Conservation (phyloP, 2,888 invertebrate species). For the Alitta virens region DNA sequence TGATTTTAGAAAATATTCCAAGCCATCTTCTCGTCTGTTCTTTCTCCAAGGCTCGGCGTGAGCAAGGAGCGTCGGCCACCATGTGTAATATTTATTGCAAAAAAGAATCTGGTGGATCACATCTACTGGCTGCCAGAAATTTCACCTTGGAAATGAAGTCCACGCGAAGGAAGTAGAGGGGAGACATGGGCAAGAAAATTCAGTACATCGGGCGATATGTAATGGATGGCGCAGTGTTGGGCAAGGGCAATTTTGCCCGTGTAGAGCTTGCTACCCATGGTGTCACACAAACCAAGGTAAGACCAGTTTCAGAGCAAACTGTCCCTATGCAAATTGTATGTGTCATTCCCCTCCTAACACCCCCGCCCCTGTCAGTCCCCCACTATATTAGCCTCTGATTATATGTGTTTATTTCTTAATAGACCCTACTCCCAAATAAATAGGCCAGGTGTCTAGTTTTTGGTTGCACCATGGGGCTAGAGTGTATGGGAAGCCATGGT, state of each 20-base stretch:
- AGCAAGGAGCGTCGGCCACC: constrained; percentile 4
- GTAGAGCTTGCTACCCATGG: constrained; percentile 74
- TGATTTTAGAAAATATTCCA: no score
- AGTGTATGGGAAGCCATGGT: no score
- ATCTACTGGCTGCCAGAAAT: constrained; percentile 17
- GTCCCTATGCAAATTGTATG: no score
- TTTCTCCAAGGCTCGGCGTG: constrained; percentile 8
- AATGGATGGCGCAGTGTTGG: constrained; percentile 70
- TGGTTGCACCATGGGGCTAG: no score
- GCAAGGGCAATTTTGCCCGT: constrained; percentile 75
- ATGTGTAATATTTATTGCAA: constrained; percentile 14
- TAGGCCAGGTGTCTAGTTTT: no score
- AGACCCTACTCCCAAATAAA: no score
- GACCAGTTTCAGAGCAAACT: neutral
- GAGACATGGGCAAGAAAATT: constrained; percentile 56
- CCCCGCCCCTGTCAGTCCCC: no score
- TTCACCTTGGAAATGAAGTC: constrained; percentile 21
- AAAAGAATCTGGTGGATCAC: constrained; percentile 18
- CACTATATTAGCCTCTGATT: no score
- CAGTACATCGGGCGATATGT: constrained; percentile 68
- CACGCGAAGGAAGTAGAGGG: constrained; percentile 20
- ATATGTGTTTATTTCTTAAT: no score
- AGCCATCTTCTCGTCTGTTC: neutral
- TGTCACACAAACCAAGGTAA: constrained; percentile 69
- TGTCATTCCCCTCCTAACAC: no score